Percentiles rank a stretch among this genome's conserved stretches.
Conservation (phyloP, 2,888 invertebrate genomes). For the Polydrusus cervinus region DNA sequence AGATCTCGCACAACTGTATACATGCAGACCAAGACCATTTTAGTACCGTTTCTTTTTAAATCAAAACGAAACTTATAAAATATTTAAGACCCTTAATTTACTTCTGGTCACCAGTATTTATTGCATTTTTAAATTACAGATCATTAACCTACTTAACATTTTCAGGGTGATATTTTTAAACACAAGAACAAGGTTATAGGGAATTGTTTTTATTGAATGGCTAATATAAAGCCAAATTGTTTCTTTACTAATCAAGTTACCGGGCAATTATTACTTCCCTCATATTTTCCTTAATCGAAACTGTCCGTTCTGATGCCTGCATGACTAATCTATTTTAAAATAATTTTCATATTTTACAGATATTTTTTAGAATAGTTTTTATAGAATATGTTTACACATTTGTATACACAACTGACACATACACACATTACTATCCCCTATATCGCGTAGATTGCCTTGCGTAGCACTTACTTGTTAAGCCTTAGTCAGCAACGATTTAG, state of each 20-base stretch:
- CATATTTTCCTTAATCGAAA: background rate
- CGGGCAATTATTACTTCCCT: background rate
- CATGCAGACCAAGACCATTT: background rate
- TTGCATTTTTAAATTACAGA: background rate
- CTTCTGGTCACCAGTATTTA: background rate
- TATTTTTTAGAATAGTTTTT: slow-evolving; percentile 28
- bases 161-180: background rate
- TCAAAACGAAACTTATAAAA: background rate
- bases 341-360: slow-evolving; percentile 6
- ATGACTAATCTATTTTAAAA: slow-evolving; percentile 35
- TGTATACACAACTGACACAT: slow-evolving; percentile 61
- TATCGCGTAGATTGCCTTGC: slow-evolving; percentile 65
- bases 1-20: too few relatives aligned
- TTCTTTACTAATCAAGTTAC: slow-evolving; percentile 35
- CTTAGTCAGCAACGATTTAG: slow-evolving; percentile 54
- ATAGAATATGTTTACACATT: slow-evolving; percentile 37
- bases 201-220: background rate
- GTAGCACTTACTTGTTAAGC: slow-evolving; percentile 67
- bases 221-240: background rate
- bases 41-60: background rate
- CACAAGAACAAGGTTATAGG: background rate
- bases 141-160: background rate
- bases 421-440: slow-evolving; percentile 61
- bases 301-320: slow-evolving; percentile 40
- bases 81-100: background rate